These are phyloP conservation scores for Lampris megalopsis DNA, from an alignment of 2,113 vertebrate genomes.

Conservation along the genomic window DNA sequence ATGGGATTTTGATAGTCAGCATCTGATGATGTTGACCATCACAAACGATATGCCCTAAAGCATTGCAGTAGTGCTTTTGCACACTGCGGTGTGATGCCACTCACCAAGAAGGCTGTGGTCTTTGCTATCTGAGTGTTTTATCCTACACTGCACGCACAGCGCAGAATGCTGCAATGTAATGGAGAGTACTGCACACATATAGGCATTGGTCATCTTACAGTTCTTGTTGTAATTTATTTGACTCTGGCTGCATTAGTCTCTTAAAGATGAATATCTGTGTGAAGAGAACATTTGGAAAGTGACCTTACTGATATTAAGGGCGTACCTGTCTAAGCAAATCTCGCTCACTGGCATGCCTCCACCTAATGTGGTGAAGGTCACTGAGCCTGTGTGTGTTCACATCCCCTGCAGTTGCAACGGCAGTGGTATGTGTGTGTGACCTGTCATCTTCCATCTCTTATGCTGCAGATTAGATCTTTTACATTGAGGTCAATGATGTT, in stretches of 20 bases:
- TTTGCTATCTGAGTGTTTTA: conserved; percentile 41
- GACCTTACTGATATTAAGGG: neutral
- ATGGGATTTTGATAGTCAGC: neutral
- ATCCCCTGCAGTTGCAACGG: conserved; percentile 14
- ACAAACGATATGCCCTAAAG: neutral
- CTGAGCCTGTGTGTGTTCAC: neutral
- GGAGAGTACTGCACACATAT: neutral
- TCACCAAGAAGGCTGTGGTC: neutral
- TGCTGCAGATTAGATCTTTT: neutral
- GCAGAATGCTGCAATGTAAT: conserved; percentile 36
- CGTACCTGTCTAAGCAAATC: conserved; percentile 16
- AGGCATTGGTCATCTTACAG: neutral
- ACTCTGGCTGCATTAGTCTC: too few species aligned
- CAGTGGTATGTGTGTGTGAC: neutral
- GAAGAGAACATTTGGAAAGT: neutral
- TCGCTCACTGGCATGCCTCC: conserved; percentile 4
- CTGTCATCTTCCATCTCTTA: neutral
- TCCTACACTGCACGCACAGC: neutral
- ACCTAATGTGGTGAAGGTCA: conserved; percentile 61
- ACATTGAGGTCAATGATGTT: neutral
- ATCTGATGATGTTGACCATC: neutral
- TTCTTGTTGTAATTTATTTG: too few species aligned
- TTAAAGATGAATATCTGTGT: too few species aligned
- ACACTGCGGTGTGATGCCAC: neutral
- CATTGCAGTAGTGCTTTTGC: neutral